Base-by-base conservation (phyloP, 1,140 invertebrate species). In the Nymphalis io region DNA sequence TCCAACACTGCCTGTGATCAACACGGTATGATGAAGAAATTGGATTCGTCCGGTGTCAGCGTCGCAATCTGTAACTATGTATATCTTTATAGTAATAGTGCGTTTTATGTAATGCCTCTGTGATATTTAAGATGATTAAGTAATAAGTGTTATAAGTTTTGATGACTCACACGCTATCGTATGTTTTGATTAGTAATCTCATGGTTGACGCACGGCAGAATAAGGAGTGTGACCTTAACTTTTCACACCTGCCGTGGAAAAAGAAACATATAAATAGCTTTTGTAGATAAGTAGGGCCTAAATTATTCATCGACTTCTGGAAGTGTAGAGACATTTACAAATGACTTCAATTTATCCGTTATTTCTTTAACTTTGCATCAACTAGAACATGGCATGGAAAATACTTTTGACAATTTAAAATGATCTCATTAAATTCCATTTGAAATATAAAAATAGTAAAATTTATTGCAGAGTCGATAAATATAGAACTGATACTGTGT, bases 71-170 rank as follows among this genome's bases (percentile, higher is more conserved):
- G 75, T 82, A 75, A 73, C 72, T 74, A 76, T 77, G 75, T 68
- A 68, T 73, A 72, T 73, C 60, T 55, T 20, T 21, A 51, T 72
- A 66, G 57, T 71, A 61, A 67, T 75, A 72, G 64, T 48, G 62
- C 66, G 67, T 58, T 74, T 79, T 81, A 85, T 82, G 76, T 85
- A 84, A 85, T 81, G 77, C 79, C 80, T 85, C 88, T 90, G 88
- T 90, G 88, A 90, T 90, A 90, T 88, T 87, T 88, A 84, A 84
- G 75, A 81, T 73, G 79, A 81, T 86, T 87, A 86, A 83, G 78
- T 85, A 82, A 86, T 79, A 81, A 74, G 64, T 76, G 68, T 42
- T 74, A 51, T 75, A 74, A 62, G 70, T 39, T 42, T 51, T 57
- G 64, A 60, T 87, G 87, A 88, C 73, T 88, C 82, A 87, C 67